phyloP scores from a whole-genome alignment of 2,113 vertebrate species.

The Ictalurus furcatus region DNA sequence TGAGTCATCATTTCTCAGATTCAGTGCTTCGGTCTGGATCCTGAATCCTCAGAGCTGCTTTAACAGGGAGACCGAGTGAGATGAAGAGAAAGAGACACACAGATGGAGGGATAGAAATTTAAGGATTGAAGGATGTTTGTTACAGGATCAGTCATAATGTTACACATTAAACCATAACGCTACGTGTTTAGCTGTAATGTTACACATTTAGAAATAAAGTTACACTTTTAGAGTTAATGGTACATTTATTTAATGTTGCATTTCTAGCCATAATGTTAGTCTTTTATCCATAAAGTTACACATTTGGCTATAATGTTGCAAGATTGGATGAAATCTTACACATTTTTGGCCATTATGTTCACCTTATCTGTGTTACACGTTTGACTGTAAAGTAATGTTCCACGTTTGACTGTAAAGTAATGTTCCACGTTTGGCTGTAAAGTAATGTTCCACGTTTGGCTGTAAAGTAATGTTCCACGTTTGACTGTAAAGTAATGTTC shows the following conservation, averaged over 20 bases:
- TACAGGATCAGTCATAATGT: not conserved
- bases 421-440: not conserved
- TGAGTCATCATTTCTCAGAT: constrained; percentile 33
- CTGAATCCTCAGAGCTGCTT: not conserved
- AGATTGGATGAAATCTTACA: not conserved
- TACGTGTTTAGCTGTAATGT: not conserved
- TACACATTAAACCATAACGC: too few species aligned
- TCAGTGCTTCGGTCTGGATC: not conserved
- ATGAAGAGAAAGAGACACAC: not conserved
- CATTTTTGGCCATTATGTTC: not conserved
- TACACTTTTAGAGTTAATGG: not conserved
- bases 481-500: not conserved
- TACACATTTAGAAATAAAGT: not conserved
- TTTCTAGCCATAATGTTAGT: not conserved
- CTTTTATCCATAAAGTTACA: not conserved
- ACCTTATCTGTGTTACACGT: not conserved
- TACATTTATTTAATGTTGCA: not conserved
- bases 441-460: too few species aligned
- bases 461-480: not conserved
- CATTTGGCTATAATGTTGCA: not conserved
- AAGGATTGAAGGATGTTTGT: not conserved
- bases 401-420: not conserved
- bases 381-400: not conserved
- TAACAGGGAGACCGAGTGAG: not conserved
- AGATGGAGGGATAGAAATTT: not conserved